phyloP scores from a whole-genome alignment of 2,797 vertebrate genomes.

The Sparidentex hasta region DNA sequence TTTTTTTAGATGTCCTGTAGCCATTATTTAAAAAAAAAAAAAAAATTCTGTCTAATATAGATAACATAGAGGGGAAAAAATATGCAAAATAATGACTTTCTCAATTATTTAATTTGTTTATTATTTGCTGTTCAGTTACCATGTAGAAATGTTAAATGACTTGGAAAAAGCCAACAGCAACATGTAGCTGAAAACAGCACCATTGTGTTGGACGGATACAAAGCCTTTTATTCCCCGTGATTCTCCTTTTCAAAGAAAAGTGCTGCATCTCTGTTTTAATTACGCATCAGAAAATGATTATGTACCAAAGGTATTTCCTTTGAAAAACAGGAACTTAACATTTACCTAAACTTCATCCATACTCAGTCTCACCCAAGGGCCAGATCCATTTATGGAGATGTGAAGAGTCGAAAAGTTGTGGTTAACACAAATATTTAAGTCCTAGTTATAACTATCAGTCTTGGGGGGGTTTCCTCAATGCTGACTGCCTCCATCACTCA shows the following conservation, averaged over 20 bases:
- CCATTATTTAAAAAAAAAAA: too few relatives aligned
- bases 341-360: not conserved
- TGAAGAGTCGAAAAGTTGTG: not conserved
- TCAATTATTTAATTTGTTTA: not conserved
- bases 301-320: not conserved
- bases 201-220: conserved; percentile 66
- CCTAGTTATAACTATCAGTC: conserved; percentile 17
- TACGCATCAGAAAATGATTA: conserved; percentile 41
- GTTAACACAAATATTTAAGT: conserved; percentile 32
- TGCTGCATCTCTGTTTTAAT: conserved; percentile 57
- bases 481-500: conserved; percentile 26
- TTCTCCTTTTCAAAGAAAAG: conserved; percentile 56
- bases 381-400: conserved; percentile 13
- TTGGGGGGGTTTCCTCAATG: not conserved
- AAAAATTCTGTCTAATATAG: not conserved
- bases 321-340: conserved; percentile 6
- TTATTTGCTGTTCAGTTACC: conserved; percentile 9
- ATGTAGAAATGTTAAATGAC: conserved; percentile 14
- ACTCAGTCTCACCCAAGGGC: not conserved
- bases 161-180: conserved; percentile 13
- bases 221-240: conserved; percentile 57
- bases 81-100: not conserved
- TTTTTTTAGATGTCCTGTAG: too few relatives aligned
- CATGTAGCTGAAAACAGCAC: conserved; percentile 40
- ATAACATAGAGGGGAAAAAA: not conserved